Base-by-base conservation (phyloP, 2,113 vertebrate genomes). In the Charadrius vociferus region DNA sequence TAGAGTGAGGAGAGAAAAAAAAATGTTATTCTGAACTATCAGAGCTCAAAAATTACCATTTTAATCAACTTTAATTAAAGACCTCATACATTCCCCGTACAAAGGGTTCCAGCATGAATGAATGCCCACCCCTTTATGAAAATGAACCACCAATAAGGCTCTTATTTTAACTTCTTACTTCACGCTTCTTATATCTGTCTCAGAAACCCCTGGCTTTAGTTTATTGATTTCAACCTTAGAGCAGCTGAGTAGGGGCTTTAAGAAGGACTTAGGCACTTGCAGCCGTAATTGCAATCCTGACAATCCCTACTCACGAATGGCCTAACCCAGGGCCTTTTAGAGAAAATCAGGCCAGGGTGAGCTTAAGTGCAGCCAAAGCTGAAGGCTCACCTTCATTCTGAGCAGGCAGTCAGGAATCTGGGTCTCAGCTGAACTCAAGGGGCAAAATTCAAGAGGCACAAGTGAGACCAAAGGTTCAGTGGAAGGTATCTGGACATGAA, bases 41-140 rank as follows among this genome's bases (percentile, higher is more conserved):
- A 53, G 89, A 94, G 78, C 78, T 81, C 26, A 88, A 92, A 97
- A 97, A 88, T 92, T 97, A 93, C 75, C 56, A 89, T 91, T 95
- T 96, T 90, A 88, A 94, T 92, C 56, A 83, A 68, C 22, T 97
- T 97, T 90, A 94, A 93, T 95, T 95, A 93, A 93, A 90, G 89
- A 70, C 52, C 85, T 94, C 63, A 58, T 56, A 71, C 34, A 61
- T 58, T 79, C 21, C 36, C 56, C 8, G 17, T 39, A 82, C 59
- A 91, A 88, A 93, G 74, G 21, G 22, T 95, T 90, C 77, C 47
- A 86, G 59, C 20, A 45, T 59, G 41, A 93, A 90, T 77, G 70
- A 86, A 88, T 75, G 62, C 30, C 39, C 81, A 61, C 30, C 5
- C 19, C 12, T 29, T 50, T 62, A 83, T 26, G 61, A 79, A 96